Conservation (phyloP, 2,113 vertebrate species). For the Vulpes lagopus region DNA sequence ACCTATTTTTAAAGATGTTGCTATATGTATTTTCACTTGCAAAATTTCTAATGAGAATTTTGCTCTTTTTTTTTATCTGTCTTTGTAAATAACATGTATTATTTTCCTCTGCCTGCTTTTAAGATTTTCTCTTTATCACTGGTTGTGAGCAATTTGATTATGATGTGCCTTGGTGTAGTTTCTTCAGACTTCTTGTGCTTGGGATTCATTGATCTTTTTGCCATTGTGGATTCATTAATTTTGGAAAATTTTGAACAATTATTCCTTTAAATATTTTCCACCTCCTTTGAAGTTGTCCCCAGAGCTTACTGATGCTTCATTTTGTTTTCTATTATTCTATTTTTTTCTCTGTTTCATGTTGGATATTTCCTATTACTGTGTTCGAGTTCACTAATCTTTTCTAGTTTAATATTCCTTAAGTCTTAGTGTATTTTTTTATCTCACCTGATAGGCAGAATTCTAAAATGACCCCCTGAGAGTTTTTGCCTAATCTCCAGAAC, state of each 20-base stretch:
- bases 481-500: not conserved
- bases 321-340: not conserved
- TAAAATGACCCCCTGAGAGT: not conserved
- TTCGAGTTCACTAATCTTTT: not conserved
- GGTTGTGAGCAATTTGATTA: not conserved
- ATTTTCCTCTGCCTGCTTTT: not conserved
- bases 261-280: not conserved
- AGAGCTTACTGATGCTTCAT: not conserved
- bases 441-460: not conserved
- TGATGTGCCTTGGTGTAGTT: not conserved
- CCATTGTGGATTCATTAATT: not conserved
- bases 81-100: not conserved
- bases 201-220: conserved; percentile 12
- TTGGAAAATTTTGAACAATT: not conserved
- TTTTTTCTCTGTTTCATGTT: conserved; percentile 11
- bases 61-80: not conserved
- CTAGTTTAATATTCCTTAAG: not conserved
- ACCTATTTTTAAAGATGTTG: not conserved
- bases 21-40: not conserved
- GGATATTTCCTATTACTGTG: not conserved
- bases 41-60: not conserved
- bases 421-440: not conserved
- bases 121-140: conserved; percentile 30
- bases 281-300: not conserved
- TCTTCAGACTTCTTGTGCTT: not conserved